Conservation (phyloP, 2,888 invertebrate species). For the Nomada fabriciana region DNA sequence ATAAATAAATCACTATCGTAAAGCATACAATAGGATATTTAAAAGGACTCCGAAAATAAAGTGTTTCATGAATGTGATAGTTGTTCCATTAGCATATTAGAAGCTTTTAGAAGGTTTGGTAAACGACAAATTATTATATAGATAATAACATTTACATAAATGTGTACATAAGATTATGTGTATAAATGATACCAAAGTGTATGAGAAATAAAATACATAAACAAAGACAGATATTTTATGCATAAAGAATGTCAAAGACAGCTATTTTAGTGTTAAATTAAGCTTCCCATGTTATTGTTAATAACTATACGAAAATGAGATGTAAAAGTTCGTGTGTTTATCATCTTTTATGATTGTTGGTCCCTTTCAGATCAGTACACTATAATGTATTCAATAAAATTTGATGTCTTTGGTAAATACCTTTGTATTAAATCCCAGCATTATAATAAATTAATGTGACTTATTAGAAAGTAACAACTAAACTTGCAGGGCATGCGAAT, state of each 20-base stretch:
- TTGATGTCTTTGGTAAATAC: constrained; percentile 76
- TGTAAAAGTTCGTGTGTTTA: constrained; percentile 73
- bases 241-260: constrained; percentile 71
- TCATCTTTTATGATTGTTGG: constrained; percentile 71
- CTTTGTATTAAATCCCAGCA: constrained; percentile 11
- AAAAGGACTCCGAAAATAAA: constrained; percentile 29
- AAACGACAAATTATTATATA: constrained; percentile 62
- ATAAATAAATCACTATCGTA: constrained; percentile 34
- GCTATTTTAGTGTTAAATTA: constrained; percentile 76
- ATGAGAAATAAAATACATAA: constrained; percentile 68
- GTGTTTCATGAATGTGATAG: constrained; percentile 82
- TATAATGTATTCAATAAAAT: constrained; percentile 80
- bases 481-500: neutral
- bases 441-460: neutral
- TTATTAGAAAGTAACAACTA: neutral
- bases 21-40: constrained; percentile 44
- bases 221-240: constrained; percentile 75
- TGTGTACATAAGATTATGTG: constrained; percentile 65
- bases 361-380: constrained; percentile 72
- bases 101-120: constrained; percentile 76
- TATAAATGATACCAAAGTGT: constrained; percentile 78
- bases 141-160: constrained; percentile 44
- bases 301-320: constrained; percentile 70
- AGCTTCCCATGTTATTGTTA: constrained; percentile 79
- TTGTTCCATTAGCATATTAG: constrained; percentile 78